phyloP scores from a whole-genome alignment of 1,140 invertebrate species.

The Zaprionus tsacasi region DNA sequence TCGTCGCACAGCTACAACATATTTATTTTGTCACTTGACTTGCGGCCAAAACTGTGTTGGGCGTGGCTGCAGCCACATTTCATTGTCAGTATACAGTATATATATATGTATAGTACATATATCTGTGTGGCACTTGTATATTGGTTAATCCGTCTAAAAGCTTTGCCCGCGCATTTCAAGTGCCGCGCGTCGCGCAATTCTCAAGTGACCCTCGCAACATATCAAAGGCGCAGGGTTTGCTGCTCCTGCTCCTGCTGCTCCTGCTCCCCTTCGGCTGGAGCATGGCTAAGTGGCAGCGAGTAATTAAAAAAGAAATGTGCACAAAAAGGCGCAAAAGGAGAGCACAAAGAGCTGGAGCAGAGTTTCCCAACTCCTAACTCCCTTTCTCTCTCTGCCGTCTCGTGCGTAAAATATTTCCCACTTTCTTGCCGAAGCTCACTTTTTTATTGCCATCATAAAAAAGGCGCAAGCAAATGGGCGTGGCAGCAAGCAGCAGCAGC shows the following conservation, averaged over 20 bases:
- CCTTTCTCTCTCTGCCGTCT: not conserved
- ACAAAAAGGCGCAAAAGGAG: slow-evolving; percentile 68
- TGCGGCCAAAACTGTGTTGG: slow-evolving; percentile 11
- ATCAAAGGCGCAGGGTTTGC: slow-evolving; percentile 55
- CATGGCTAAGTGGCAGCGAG: slow-evolving; percentile 65
- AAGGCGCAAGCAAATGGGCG: slow-evolving; percentile 58
- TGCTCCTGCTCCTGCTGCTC: not conserved
- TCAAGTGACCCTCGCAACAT: slow-evolving; percentile 65
- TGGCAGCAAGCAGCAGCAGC: slow-evolving; percentile 51
- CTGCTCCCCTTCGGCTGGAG: not conserved
- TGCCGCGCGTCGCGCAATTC: slow-evolving; percentile 56
- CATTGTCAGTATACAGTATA: slow-evolving; percentile 57
- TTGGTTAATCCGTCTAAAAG: slow-evolving; percentile 79
- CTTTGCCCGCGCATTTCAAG: slow-evolving; percentile 60
- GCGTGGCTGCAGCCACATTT: slow-evolving; percentile 33
- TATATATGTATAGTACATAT: not conserved
- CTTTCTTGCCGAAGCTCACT: slow-evolving; percentile 52
- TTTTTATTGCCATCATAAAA: slow-evolving; percentile 81
- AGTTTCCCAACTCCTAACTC: too few species aligned
- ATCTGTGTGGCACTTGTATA: slow-evolving; percentile 24
- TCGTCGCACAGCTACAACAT: slow-evolving; percentile 49
- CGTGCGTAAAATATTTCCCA: slow-evolving; percentile 68
- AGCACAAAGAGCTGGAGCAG: slow-evolving; percentile 55
- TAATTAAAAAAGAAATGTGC: slow-evolving; percentile 77
- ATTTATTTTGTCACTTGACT: slow-evolving; percentile 70